phyloP scores from a whole-genome alignment of 2,797 vertebrate genomes.

The Takifugu rubripes region DNA sequence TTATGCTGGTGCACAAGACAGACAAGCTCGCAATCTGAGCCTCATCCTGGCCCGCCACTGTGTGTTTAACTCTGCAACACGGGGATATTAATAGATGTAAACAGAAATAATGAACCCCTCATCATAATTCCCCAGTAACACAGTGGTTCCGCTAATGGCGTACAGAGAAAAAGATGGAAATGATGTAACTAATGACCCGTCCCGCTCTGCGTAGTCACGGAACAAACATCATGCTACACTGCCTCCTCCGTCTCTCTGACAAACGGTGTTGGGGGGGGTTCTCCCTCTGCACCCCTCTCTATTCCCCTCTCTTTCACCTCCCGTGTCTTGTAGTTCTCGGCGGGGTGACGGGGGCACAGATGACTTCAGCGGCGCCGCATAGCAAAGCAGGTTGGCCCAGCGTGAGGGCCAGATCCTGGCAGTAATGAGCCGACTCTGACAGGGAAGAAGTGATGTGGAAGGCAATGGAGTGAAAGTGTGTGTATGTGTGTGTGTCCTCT shows the following conservation, averaged over 20 bases:
- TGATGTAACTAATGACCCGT: slow-evolving; percentile 25
- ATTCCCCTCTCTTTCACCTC: slow-evolving; percentile 1
- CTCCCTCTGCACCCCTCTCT: slow-evolving; percentile 3
- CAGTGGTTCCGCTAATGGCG: slow-evolving; percentile 4
- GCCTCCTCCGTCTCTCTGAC: slow-evolving; percentile 26
- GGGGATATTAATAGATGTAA: slow-evolving; percentile 37
- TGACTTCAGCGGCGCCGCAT: slow-evolving; percentile 71
- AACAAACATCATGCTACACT: slow-evolving; percentile 32
- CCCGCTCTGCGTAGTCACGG: slow-evolving; percentile 20
- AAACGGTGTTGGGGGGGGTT: slow-evolving; percentile 42
- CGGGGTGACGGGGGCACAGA: slow-evolving; percentile 48
- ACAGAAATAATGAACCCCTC: slow-evolving; percentile 27
- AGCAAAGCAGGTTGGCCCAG: slow-evolving; percentile 69
- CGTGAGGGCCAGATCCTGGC: slow-evolving; percentile 64
- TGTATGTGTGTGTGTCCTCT: slow-evolving; percentile 2
- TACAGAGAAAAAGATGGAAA: slow-evolving; percentile 13
- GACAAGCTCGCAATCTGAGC: no score
- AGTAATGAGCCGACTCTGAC: slow-evolving; percentile 71
- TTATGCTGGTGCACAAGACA: not conserved
- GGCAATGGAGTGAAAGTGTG: slow-evolving; percentile 39
- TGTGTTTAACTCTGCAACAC: slow-evolving; percentile 31
- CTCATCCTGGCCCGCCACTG: slow-evolving; percentile 3
- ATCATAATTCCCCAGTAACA: slow-evolving; percentile 26
- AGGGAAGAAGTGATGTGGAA: slow-evolving; percentile 62
- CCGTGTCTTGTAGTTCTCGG: slow-evolving; percentile 34